Evolutionary conservation across 2,888 invertebrate genomes (phyloP), one percentile per base, ranked within the genome.

Genomic region (Cantharis lateralis): DNA sequence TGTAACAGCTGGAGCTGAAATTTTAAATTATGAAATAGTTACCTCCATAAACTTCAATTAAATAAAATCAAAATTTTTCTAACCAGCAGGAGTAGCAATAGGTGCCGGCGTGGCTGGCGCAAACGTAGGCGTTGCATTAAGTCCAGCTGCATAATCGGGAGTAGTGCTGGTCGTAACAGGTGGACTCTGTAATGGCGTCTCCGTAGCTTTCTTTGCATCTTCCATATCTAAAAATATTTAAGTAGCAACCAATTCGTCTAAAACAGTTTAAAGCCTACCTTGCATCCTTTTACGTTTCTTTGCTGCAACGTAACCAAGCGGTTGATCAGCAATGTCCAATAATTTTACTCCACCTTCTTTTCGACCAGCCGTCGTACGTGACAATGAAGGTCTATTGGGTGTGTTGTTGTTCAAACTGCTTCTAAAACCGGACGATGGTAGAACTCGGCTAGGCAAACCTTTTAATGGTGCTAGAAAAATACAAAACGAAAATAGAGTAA

Each of bases 281-380:
- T 95, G 93, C 88, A 95, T 93, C 84, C 95, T 93, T 87, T 96
- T 93, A 82, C 97, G 91, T 88, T 97, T 95, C 87, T 98, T 98
- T 15, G 96, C 96, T 4, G 93, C 93, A 0, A 94, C 93, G 87
- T 93, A 94, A 10, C 95, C 95, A 28, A 96, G 88, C 0, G 98
- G 98, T 86, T 97, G 96, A 86, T 98, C 98, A 3, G 95, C 93
- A 83, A 98, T 97, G 87, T 98, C 98, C 62, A 98, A 89, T 69
- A 98, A 90, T 89, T 98, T 98, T 82, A 98, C 97, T 76, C 98
- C 98, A 72, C 97, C 95, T 87, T 96, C 98, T 89, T 93, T 97
- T 83, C 92, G 93, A 73, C 91, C 93, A 72, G 91, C 93, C 32
- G 91, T 92, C 28, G 91, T 92, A 78, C 94, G 89, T 66, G 91